Conservation (phyloP, 1,140 invertebrate genomes). For the Philopotamus ludificatus region DNA sequence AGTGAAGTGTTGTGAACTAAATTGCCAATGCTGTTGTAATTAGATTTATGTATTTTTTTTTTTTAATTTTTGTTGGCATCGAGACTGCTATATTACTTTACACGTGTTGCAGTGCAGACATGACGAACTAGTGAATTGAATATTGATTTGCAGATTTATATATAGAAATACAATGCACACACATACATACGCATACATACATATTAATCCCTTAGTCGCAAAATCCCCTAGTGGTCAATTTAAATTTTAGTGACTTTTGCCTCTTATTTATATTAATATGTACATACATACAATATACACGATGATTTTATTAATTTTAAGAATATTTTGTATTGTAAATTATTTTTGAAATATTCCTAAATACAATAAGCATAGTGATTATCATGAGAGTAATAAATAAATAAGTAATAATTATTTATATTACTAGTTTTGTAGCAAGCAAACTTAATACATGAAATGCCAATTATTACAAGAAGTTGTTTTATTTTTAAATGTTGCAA, state of each 20-base stretch:
- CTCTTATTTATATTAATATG: not conserved
- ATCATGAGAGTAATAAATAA: constrained; percentile 5
- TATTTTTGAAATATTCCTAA: constrained; percentile 30
- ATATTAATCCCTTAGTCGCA: not conserved
- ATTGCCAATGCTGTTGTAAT: too few relatives aligned
- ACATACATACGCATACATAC: not conserved
- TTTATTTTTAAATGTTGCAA: too few relatives aligned
- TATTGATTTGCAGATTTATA: not conserved
- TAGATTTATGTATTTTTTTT: too few relatives aligned
- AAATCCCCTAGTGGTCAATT: too few relatives aligned
- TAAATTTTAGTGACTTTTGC: too few relatives aligned
- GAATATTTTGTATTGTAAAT: constrained; percentile 31
- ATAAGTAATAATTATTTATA: constrained; percentile 8
- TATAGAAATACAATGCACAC: not conserved
- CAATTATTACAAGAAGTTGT: too few relatives aligned
- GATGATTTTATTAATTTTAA: constrained; percentile 19
- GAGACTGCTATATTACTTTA: too few relatives aligned
- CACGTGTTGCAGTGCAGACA: too few relatives aligned
- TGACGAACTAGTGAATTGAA: not conserved
- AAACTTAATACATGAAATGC: constrained; percentile 30
- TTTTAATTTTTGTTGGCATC: too few relatives aligned
- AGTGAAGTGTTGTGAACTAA: too few relatives aligned
- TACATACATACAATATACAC: not conserved
- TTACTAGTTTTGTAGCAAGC: constrained; percentile 30
- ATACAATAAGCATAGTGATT: constrained; percentile 9